Evolutionary conservation across 53 echinoderm and acorn worm genomes (phyloP).

Genomic region (Luidia sarsii): DNA sequence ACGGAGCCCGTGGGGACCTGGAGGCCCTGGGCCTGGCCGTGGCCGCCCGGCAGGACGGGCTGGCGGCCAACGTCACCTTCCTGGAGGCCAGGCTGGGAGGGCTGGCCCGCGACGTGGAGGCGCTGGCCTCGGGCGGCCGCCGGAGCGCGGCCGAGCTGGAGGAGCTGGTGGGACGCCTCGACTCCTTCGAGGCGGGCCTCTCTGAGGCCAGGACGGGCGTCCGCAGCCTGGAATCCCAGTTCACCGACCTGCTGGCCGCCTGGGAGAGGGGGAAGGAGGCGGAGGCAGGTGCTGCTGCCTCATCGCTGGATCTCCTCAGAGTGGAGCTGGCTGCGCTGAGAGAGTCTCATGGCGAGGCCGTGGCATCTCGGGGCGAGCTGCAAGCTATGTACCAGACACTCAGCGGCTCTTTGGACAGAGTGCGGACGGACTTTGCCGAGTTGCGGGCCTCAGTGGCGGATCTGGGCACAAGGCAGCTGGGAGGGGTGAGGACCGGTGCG

Average conservation of each 20-base stretch:
- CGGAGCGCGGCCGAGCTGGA: slow-evolving; percentile 30
- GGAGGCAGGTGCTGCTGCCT: slow-evolving; percentile 8
- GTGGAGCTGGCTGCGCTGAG: slow-evolving; percentile 23
- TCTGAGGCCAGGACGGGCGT: slow-evolving; percentile 43
- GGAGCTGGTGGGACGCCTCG: slow-evolving; percentile 31
- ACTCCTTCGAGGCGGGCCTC: slow-evolving; percentile 57
- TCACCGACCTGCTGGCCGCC: slow-evolving; percentile 39
- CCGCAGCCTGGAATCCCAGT: slow-evolving; percentile 40
- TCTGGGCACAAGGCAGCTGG: slow-evolving; percentile 1
- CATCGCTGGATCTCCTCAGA: slow-evolving; percentile 11
- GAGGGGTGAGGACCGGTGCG: neutral
- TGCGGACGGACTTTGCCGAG: slow-evolving; percentile 14
- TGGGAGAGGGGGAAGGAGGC: slow-evolving; percentile 39
- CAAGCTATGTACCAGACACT: slow-evolving; percentile 39
- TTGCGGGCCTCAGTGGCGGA: slow-evolving; percentile 25
- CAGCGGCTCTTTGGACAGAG: neutral
- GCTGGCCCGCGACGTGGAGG: slow-evolving; percentile 49
- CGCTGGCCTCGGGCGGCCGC: slow-evolving; percentile 24
- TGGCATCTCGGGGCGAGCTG: neutral
- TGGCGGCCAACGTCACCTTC: slow-evolving; percentile 40
- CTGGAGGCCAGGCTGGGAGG: slow-evolving; percentile 50
- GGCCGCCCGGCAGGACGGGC: slow-evolving; percentile 25
- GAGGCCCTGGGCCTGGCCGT: slow-evolving; percentile 18
- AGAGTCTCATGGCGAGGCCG: neutral
- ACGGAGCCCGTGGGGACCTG: slow-evolving; percentile 32